Evolutionary conservation across 2,797 vertebrate genomes (phyloP).

Genomic region (Sebastes dallii): DNA sequence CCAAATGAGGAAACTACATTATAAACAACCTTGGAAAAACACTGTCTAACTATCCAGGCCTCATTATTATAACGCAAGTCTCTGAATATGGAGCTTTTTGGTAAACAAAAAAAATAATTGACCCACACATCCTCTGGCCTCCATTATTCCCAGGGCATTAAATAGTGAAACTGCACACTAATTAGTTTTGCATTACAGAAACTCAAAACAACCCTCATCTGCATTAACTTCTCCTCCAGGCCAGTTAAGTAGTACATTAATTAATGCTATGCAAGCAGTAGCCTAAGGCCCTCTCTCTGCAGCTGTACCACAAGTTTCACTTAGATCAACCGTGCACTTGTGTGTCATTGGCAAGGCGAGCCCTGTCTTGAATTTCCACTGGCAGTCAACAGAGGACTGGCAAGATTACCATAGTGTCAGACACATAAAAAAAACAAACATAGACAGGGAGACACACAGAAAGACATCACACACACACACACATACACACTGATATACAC

Average conservation of each 20-base stretch:
- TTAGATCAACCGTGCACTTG: conserved; percentile 29
- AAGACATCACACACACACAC: conserved; percentile 23
- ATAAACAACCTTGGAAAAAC: conserved; percentile 35
- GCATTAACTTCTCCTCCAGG: conserved; percentile 5
- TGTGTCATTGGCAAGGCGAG: conserved; percentile 35
- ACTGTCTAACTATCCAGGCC: neutral
- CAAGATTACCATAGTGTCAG: conserved; percentile 58
- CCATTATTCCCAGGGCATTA: neutral
- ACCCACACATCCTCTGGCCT: neutral
- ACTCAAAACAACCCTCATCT: neutral
- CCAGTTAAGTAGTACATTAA: conserved; percentile 13
- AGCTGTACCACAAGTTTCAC: conserved; percentile 38
- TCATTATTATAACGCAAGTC: neutral
- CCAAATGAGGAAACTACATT: conserved; percentile 30
- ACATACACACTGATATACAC: neutral
- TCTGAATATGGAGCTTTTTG: neutral
- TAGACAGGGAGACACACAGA: conserved; percentile 51
- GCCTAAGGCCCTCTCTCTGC: conserved; percentile 1
- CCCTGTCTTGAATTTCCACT: conserved; percentile 58
- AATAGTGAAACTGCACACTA: neutral
- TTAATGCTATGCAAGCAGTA: conserved; percentile 12
- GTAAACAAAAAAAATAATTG: conserved; percentile 6
- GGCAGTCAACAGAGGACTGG: conserved; percentile 61
- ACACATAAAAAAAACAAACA: conserved; percentile 57
- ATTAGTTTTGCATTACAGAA: conserved; percentile 1